Conservation (phyloP, 1,140 invertebrate genomes). For the Venustaconcha ellipsiformis region DNA sequence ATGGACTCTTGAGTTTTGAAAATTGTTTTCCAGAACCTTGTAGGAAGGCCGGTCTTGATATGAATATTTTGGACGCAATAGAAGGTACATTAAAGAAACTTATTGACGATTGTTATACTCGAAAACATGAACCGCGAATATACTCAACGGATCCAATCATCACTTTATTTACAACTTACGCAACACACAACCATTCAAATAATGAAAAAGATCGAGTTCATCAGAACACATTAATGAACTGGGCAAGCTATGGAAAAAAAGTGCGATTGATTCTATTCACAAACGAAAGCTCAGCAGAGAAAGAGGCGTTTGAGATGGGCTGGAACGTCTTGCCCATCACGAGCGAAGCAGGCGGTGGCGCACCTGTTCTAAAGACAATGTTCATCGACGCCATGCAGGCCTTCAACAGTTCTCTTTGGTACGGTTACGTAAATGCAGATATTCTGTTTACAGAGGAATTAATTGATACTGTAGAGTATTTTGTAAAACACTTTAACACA, state of each 20-base stretch:
- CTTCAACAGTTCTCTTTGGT: conserved; percentile 6
- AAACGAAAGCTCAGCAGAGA: conserved; percentile 14
- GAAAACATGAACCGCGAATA: not conserved
- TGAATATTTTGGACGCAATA: not conserved
- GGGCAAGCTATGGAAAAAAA: conserved; percentile 17
- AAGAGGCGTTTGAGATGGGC: conserved; percentile 8
- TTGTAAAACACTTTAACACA: conserved; percentile 6
- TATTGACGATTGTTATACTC: conserved; percentile 1
- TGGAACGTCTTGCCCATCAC: conserved; percentile 20
- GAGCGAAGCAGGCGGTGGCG: conserved; percentile 16
- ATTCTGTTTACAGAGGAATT: conserved; percentile 32
- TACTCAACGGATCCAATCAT: conserved; percentile 5
- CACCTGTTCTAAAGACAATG: conserved; percentile 34
- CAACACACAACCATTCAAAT: conserved; percentile 13
- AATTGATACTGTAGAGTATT: conserved; percentile 13
- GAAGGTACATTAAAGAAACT: conserved; percentile 1
- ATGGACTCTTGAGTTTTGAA: conserved; percentile 6
- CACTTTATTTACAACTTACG: conserved; percentile 26
- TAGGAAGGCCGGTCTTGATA: not conserved
- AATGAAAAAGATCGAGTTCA: conserved; percentile 15
- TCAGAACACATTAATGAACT: conserved; percentile 31
- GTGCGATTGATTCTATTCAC: conserved; percentile 27
- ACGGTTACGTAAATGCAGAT: conserved; percentile 37
- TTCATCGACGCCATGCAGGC: conserved; percentile 16
- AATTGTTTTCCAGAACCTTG: conserved; percentile 6